Conservation (phyloP, 2,797 vertebrate genomes). For the Xenopus petersii region DNA sequence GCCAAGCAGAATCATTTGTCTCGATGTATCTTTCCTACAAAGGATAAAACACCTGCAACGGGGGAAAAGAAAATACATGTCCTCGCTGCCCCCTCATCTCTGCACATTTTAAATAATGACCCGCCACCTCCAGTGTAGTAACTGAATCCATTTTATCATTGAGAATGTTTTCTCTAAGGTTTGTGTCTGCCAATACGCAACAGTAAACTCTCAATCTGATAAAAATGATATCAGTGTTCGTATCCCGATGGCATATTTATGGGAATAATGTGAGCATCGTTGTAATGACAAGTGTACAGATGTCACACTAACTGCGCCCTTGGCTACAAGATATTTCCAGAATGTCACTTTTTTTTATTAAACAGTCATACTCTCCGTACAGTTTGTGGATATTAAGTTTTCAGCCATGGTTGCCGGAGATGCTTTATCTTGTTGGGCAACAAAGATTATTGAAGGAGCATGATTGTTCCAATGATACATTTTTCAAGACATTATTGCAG, state of each 20-base stretch:
- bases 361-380: conserved; percentile 54
- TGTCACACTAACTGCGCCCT: conserved; percentile 74
- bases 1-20: conserved; percentile 99
- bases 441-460: conserved; percentile 32
- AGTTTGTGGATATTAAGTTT: conserved; percentile 50
- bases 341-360: conserved; percentile 57
- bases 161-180: conserved; percentile 52
- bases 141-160: conserved; percentile 83
- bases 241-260: conserved; percentile 69
- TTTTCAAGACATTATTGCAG: conserved; percentile 15
- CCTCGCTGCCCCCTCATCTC: conserved; percentile 52
- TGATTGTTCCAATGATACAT: conserved; percentile 20
- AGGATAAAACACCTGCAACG: conserved; percentile 84
- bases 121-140: conserved; percentile 79
- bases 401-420: conserved; percentile 15
- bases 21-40: conserved; percentile 81
- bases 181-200: conserved; percentile 60
- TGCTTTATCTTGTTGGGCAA: conserved; percentile 33
- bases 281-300: conserved; percentile 77
- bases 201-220: conserved; percentile 61
- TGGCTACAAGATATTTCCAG: conserved; percentile 70
- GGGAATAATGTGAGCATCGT: conserved; percentile 65
- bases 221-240: conserved; percentile 67
- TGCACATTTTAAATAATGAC: conserved; percentile 92
- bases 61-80: conserved; percentile 47